Base-by-base conservation (phyloP, 2,888 invertebrate species). In the Amphipoea oculea region DNA sequence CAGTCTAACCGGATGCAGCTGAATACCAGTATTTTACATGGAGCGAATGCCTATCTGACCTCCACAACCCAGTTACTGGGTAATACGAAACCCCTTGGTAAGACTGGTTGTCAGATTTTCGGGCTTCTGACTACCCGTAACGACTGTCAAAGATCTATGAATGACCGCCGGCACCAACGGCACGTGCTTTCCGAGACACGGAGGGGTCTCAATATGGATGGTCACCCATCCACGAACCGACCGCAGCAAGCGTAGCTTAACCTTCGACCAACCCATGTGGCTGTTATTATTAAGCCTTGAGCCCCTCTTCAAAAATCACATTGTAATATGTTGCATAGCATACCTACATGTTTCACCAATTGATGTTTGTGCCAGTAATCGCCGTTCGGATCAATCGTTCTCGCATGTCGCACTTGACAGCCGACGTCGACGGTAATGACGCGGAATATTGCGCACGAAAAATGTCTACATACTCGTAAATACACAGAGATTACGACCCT, bases 321-420 rank as follows among this genome's bases (percentile, higher is more conserved):
- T 45, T 68, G 68, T 68, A 67, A 67, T 20, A 69, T 51, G 36
- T 40, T 65, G 40, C 12, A n/a, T 14, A 17, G 20, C 36, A 67
- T 11, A 84, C 57, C 29, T 29, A 40, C 20, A 66, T 51, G 68
- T 69, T 45, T 69, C 42, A 42, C 42, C 63, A 83, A 86, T 86
- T 84, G 84, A 83, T 57, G 73, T 68, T 62, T 63, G 48, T 23
- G 67, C 66, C 51, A 85, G 42, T 86, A 83, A 86, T 83, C 72
- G 63, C 29, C 69, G 60, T 68, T 48, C 65, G 48, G 72, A 83
- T 83, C 87, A 83, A 83, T 84, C 84, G 87, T 51, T 82, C 40
- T 80, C 77, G 63, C 29, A 57, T 84, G 69, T 83, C 60, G 60
- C 67, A 69, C 66, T 86, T 83, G 83, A 84, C 79, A 84, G 84